These are phyloP conservation scores for Sympetrum striolatum DNA, from an alignment of 2,888 invertebrate genomes.

Conservation along the genomic window DNA sequence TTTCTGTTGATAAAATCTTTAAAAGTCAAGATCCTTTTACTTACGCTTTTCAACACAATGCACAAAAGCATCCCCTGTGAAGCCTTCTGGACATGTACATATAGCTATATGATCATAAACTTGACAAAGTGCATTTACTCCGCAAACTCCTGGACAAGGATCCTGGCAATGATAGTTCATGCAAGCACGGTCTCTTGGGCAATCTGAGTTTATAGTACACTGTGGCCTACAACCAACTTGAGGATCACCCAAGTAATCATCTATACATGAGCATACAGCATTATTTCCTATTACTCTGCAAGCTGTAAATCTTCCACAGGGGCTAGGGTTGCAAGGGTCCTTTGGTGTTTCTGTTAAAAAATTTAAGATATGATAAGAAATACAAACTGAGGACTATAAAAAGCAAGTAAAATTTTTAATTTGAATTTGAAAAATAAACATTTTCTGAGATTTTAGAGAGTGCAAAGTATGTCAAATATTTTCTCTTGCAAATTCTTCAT, in stretches of 20 bases:
- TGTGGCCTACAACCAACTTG: slow-evolving; percentile 67
- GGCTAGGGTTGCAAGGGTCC: slow-evolving; percentile 75
- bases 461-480: too few relatives aligned
- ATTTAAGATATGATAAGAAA: slow-evolving; percentile 3
- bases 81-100: slow-evolving; percentile 79
- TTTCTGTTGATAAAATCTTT: neutral
- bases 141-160: slow-evolving; percentile 64
- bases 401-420: neutral
- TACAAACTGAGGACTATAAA: neutral
- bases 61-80: slow-evolving; percentile 79
- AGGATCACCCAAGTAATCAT: slow-evolving; percentile 83
- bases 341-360: slow-evolving; percentile 59
- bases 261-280: slow-evolving; percentile 79
- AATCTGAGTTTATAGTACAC: slow-evolving; percentile 84
- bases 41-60: slow-evolving; percentile 71
- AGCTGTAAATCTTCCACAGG: slow-evolving; percentile 80
- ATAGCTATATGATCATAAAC: slow-evolving; percentile 84
- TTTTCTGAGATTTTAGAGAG: too few relatives aligned
- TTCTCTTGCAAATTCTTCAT: too few relatives aligned
- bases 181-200: slow-evolving; percentile 76
- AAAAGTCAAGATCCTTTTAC: slow-evolving; percentile 50
- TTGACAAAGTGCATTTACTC: slow-evolving; percentile 79
- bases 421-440: too few relatives aligned
- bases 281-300: slow-evolving; percentile 74
- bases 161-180: slow-evolving; percentile 62